phyloP scores from a whole-genome alignment of 2,797 vertebrate genomes.

The Chiroxiphia lanceolata region DNA sequence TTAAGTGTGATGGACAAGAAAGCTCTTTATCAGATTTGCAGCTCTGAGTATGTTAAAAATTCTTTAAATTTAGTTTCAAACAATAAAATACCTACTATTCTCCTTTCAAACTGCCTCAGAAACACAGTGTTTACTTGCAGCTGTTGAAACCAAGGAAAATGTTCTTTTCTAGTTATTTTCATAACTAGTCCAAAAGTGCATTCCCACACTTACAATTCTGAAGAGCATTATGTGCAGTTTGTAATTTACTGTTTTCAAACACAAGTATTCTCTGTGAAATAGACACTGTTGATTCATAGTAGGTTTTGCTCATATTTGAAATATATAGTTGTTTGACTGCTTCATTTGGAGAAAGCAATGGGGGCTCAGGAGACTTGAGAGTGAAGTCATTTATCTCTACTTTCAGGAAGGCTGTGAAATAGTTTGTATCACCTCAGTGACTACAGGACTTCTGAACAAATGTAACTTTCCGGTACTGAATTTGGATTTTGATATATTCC shows the following conservation, averaged over 20 bases:
- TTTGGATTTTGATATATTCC: background rate
- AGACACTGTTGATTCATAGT: background rate
- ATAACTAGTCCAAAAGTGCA: background rate
- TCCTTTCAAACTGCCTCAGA: background rate
- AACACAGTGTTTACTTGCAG: background rate
- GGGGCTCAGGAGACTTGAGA: background rate
- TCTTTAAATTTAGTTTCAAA: background rate
- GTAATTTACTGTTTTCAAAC: background rate
- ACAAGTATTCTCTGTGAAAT: background rate
- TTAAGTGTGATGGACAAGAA: background rate
- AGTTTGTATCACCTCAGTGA: background rate
- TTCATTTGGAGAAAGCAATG: conserved; percentile 9
- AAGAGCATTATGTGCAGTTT: background rate
- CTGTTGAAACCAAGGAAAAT: background rate
- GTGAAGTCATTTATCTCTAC: background rate
- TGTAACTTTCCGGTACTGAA: background rate
- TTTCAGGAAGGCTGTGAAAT: background rate
- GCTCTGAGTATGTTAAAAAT: background rate
- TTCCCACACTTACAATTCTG: background rate
- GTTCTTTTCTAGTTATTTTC: conserved; percentile 18
- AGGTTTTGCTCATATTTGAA: background rate
- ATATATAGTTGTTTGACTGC: background rate
- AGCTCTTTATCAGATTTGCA: background rate
- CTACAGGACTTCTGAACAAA: background rate
- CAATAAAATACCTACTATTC: background rate